Evolutionary conservation across 2,888 invertebrate genomes (phyloP).

Genomic region (Lasioglossum leucozonium): DNA sequence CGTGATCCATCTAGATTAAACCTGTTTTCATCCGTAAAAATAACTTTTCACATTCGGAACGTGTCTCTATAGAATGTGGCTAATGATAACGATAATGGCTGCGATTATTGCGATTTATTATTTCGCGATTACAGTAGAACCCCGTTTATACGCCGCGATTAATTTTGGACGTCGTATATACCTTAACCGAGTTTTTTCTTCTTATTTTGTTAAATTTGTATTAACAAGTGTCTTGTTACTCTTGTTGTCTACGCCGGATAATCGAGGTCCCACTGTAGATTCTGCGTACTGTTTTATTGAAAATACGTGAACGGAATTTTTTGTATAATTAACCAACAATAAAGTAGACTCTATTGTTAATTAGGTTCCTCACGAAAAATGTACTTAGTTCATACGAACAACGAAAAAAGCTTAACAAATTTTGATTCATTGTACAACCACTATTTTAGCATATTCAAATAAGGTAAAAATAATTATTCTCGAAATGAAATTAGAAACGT

Average conservation of each 20-base stretch:
- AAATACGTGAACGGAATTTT: no score
- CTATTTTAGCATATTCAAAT: background rate
- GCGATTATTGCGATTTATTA: constrained; percentile 1
- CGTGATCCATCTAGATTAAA: constrained; percentile 2
- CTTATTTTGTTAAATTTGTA: no score
- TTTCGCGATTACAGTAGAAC: background rate
- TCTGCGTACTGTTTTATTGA: background rate
- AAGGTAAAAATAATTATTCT: background rate
- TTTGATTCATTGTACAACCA: no score
- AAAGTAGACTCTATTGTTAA: no score
- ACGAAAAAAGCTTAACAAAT: no score
- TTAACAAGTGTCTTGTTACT: no score
- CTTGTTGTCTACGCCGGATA: no score
- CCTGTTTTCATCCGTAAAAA: background rate
- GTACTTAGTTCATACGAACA: no score
- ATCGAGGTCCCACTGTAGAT: no score
- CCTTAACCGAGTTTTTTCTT: no score
- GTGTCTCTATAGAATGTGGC: background rate
- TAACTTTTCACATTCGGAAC: background rate
- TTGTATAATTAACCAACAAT: no score
- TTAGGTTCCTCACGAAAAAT: no score
- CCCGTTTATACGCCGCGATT: background rate
- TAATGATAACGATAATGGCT: background rate
- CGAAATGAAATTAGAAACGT: background rate
- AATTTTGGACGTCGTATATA: background rate